Conservation (phyloP, 2,113 vertebrate species). For the Benthochromis sp. region DNA sequence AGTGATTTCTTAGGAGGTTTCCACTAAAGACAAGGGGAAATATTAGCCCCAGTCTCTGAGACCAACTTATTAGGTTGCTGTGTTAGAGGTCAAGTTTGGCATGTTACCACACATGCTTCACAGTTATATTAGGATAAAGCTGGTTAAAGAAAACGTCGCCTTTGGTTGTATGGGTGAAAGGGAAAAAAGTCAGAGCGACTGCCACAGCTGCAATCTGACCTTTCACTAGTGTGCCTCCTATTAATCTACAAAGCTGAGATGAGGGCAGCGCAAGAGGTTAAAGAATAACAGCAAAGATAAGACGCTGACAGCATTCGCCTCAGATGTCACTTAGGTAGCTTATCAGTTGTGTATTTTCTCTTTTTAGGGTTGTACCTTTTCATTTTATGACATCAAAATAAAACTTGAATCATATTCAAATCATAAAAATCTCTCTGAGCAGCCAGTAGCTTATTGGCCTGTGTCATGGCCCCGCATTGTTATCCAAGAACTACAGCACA, state of each 20-base stretch:
- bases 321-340: neutral
- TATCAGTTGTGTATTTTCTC: neutral
- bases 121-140: neutral
- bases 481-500: neutral
- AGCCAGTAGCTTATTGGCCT: neutral
- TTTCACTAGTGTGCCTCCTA: neutral
- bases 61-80: neutral
- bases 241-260: neutral
- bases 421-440: neutral
- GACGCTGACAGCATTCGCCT: neutral
- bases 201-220: conserved; percentile 30
- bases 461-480: neutral
- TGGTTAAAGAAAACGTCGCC: neutral
- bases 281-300: neutral
- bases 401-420: neutral
- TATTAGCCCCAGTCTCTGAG: neutral
- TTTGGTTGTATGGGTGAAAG: neutral
- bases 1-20: neutral
- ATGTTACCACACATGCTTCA: neutral
- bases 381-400: neutral
- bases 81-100: conserved; percentile 6
- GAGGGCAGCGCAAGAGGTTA: neutral
- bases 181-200: neutral
- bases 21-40: neutral
- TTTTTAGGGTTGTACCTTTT: neutral